Conservation (phyloP, 2,888 invertebrate genomes). For the Scaptomyza caliginosa region DNA sequence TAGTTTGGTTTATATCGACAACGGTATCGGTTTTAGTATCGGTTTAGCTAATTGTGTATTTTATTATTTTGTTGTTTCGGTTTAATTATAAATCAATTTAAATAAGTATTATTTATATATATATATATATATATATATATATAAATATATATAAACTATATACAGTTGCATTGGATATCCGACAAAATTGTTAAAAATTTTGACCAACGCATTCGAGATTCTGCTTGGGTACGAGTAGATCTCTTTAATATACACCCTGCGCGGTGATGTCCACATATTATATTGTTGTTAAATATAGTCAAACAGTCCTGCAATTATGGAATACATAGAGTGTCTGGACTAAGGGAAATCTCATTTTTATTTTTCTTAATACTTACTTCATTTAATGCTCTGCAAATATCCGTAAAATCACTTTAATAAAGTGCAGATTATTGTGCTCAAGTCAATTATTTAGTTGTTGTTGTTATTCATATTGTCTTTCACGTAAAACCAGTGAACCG, state of each 20-base stretch:
- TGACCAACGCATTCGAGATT: constrained; percentile 82
- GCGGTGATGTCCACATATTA: constrained; percentile 84
- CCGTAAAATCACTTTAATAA: constrained; percentile 68
- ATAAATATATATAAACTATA: constrained; percentile 76
- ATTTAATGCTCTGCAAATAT: constrained; percentile 84
- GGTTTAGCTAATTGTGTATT: constrained; percentile 42
- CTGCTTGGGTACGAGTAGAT: constrained; percentile 83
- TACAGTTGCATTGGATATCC: constrained; percentile 82
- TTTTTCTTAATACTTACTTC: constrained; percentile 74
- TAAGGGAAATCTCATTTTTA: background rate
- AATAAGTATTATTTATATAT: constrained; percentile 40
- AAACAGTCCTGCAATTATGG: constrained; percentile 81
- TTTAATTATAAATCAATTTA: constrained; percentile 45
- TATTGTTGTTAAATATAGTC: constrained; percentile 77
- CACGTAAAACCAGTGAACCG: constrained; percentile 37
- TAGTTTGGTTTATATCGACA: constrained; percentile 18
- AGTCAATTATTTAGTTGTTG: constrained; percentile 58
- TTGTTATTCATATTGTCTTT: constrained; percentile 42
- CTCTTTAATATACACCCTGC: constrained; percentile 84
- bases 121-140: too few relatives aligned
- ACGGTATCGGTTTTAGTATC: constrained; percentile 16
- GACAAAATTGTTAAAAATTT: constrained; percentile 62
- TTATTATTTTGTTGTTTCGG: background rate
- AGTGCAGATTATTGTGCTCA: constrained; percentile 77
- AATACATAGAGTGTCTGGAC: too few relatives aligned